A percentile compares a stretch with the other conserved stretches of the same genome.
phyloP scores from a whole-genome alignment of 2,888 invertebrate species.

The Brenthis daphne region DNA sequence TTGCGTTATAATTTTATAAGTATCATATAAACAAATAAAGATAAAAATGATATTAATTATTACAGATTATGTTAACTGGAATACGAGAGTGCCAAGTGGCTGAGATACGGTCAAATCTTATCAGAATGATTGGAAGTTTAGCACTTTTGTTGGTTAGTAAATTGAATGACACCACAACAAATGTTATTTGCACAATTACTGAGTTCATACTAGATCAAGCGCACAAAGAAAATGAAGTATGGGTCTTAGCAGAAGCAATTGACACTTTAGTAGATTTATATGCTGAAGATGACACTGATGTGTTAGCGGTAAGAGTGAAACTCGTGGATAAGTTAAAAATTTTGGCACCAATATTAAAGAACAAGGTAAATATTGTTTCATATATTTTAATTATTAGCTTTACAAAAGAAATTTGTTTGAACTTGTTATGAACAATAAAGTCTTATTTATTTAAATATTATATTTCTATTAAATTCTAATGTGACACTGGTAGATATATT shows the following conservation, averaged over 20 bases:
- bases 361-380: conserved; percentile 76
- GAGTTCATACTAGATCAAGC: conserved; percentile 84
- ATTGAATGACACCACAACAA: conserved; percentile 62
- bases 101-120: conserved; percentile 82
- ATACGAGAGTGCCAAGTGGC: conserved; percentile 77
- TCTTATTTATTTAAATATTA: too few relatives aligned
- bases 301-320: conserved; percentile 83
- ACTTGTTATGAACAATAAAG: too few relatives aligned
- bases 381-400: too few relatives aligned
- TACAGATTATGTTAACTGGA: conserved; percentile 79
- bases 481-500: too few relatives aligned
- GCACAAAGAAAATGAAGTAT: conserved; percentile 84
- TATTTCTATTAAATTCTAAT: too few relatives aligned
- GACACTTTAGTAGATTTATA: conserved; percentile 90
- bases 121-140: conserved; percentile 82
- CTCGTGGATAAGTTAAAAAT: conserved; percentile 83
- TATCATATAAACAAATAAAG: too few relatives aligned
- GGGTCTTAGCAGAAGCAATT: conserved; percentile 88
- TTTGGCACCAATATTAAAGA: conserved; percentile 84
- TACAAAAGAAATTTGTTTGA: too few relatives aligned
- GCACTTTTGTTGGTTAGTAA: conserved; percentile 74
- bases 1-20: too few relatives aligned
- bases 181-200: conserved; percentile 72
- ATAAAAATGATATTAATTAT: conserved; percentile 29
- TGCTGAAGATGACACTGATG: conserved; percentile 88